Evolutionary conservation across 2,797 vertebrate species (phyloP).

Genomic region (Myotis daubentonii): DNA sequence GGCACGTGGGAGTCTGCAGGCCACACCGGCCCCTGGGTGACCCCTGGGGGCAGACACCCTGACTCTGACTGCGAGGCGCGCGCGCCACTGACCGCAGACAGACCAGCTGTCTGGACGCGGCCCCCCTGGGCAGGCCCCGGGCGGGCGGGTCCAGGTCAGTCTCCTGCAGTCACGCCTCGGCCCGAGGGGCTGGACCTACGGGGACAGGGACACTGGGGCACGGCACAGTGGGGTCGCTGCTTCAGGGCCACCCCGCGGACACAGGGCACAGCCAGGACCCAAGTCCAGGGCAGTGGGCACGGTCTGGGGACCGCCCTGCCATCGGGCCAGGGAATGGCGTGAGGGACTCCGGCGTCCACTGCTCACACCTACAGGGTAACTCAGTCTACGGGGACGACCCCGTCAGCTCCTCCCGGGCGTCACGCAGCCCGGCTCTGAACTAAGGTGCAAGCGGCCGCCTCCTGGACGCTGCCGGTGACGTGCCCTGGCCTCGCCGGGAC

Average conservation of each 20-base stretch:
- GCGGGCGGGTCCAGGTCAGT: fast-evolving
- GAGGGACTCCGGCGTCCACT: fast-evolving
- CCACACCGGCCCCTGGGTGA: neutral
- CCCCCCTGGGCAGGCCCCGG: fast-evolving
- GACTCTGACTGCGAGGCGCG: fast-evolving
- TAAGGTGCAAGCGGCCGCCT: neutral
- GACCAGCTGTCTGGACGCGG: fast-evolving
- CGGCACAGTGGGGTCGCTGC: fast-evolving
- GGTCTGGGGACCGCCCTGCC: neutral
- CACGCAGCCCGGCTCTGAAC: too few species aligned
- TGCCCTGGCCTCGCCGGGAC: fast-evolving
- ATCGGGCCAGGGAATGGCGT: neutral
- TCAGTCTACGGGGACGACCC: too few species aligned
- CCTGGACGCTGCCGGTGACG: neutral
- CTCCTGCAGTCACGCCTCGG: neutral
- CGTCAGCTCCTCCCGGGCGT: fast-evolving
- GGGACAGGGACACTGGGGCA: neutral
- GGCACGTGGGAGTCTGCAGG: neutral
- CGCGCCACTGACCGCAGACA: fast-evolving
- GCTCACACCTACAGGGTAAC: fast-evolving
- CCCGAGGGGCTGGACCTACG: neutral
- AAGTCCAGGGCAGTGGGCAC: neutral
- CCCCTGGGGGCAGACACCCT: fast-evolving
- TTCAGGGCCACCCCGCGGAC: neutral
- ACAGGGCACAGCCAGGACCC: neutral